Percentiles rank a stretch among this genome's conserved stretches.
Conservation (phyloP, 2,113 vertebrate species). For the Sander vitreus region DNA sequence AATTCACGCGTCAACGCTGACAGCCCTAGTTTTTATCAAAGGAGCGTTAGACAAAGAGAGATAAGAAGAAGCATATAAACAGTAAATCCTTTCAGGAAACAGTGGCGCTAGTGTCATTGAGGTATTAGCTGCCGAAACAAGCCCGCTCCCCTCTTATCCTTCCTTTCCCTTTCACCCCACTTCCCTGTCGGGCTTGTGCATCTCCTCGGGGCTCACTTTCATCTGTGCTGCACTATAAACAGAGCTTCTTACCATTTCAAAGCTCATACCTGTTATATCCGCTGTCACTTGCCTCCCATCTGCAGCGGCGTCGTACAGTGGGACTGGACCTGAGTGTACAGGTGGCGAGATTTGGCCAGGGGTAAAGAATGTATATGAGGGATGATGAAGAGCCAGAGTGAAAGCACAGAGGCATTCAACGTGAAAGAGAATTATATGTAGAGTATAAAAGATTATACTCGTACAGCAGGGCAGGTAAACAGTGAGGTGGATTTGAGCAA, state of each 20-base stretch:
- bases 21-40: slow-evolving; percentile 14
- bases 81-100: slow-evolving; percentile 39
- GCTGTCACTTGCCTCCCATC: slow-evolving; percentile 36
- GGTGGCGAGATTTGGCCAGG: slow-evolving; percentile 31
- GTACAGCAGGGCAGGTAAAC: slow-evolving; percentile 15
- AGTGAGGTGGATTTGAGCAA: slow-evolving; percentile 26
- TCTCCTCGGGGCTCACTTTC: slow-evolving; percentile 60
- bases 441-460: slow-evolving; percentile 13
- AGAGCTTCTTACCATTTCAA: slow-evolving; percentile 82
- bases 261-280: slow-evolving; percentile 62
- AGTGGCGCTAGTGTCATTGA: slow-evolving; percentile 11
- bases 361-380: background rate
- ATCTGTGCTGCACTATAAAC: slow-evolving; percentile 72
- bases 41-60: background rate
- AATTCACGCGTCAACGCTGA: no score
- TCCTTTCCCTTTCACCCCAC: background rate
- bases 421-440: background rate
- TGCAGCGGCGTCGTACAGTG: slow-evolving; percentile 23
- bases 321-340: background rate
- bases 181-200: slow-evolving; percentile 20
- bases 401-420: slow-evolving; percentile 16
- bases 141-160: background rate
- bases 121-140: slow-evolving; percentile 7
- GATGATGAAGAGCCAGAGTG: slow-evolving; percentile 14
- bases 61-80: slow-evolving; percentile 14